Evolutionary conservation across 2,888 invertebrate genomes (phyloP).

Genomic region (Drosophila recens): DNA sequence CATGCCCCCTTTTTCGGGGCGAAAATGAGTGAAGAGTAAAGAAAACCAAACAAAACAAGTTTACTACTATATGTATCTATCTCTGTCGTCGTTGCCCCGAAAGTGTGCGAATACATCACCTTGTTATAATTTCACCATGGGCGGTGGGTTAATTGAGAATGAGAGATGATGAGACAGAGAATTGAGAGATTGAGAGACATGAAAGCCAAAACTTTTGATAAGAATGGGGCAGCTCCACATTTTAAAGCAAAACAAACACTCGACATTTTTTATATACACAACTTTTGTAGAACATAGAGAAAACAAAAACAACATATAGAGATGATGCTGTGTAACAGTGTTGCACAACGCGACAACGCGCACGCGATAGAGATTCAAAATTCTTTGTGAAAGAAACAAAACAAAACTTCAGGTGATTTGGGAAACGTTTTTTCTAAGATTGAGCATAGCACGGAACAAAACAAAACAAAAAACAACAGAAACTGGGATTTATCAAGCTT

Average conservation of each 20-base stretch:
- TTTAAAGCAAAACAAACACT: slow-evolving; percentile 26
- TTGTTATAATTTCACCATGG: too few relatives aligned
- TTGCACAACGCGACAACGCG: slow-evolving; percentile 26
- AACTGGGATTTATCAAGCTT: slow-evolving; percentile 77
- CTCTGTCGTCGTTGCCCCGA: too few relatives aligned
- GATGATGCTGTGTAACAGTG: slow-evolving; percentile 46
- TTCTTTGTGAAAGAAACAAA: slow-evolving; percentile 73
- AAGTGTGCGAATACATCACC: too few relatives aligned
- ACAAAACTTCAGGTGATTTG: slow-evolving; percentile 62
- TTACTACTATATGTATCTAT: too few relatives aligned
- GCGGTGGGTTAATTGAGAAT: not conserved
- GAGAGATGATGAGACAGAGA: slow-evolving; percentile 6
- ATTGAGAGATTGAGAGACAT: slow-evolving; percentile 12
- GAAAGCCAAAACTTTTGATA: slow-evolving; percentile 45
- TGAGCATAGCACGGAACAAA: slow-evolving; percentile 53
- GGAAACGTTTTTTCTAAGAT: slow-evolving; percentile 50
- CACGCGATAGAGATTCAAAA: slow-evolving; percentile 51
- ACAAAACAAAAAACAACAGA: slow-evolving; percentile 39
- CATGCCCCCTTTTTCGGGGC: too few relatives aligned
- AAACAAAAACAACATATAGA: slow-evolving; percentile 1
- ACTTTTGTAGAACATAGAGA: slow-evolving; percentile 17
- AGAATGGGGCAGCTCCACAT: slow-evolving; percentile 29
- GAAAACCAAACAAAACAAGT: too few relatives aligned
- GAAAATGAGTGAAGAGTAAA: too few relatives aligned
- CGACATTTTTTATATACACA: slow-evolving; percentile 29